Evolutionary conservation across 2,888 invertebrate genomes (phyloP), one percentile per base, ranked within the genome.

Genomic region (Xanthorhoe spadicearia): DNA sequence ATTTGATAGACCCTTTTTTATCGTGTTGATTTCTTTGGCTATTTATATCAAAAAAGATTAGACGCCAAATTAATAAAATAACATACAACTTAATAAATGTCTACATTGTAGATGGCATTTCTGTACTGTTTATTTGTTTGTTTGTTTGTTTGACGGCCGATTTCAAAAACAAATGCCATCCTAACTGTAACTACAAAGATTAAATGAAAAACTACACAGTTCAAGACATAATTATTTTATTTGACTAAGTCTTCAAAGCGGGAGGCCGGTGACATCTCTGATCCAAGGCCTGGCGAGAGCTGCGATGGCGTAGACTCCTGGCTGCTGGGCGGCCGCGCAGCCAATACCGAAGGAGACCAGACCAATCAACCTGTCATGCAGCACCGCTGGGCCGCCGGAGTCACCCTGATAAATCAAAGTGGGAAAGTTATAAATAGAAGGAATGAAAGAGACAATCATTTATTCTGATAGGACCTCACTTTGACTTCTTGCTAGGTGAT

Each of bases 271-370:
- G 50, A 91, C 69, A 1, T 77, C 66, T 5, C 91, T 74, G 48
- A 94, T 92, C 93, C 93, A 94, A 1, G 77, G 77, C 7, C 92
- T 74, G 0, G 79, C 86, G 0, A 77, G 13, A 0, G 92, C 88
- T 48, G 94, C 86, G 64, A 90, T 88, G 65, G 89, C 87, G 83
- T 94, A 95, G 1, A 94, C 94, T n/a, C 94, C 95, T 0, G 95
- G 94, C 68, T 89, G 89, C 53, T 86, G 77, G 6, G 87, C 85
- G 66, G 85, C 79, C 0, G 94, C 94, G 68, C 94, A 94, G 9
- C 94, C 93, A 13, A 93, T 88, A 18, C 94, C 94, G 76, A 94
- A 94, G 2, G 94, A 94, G n/a, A 94, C 94, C 66, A 94, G 76
- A 0, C 94, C 94, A 35, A 94, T 78, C 61, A 94, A 86, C 74